Evolutionary conservation across 2,797 vertebrate species (phyloP).

Genomic region (Hirundo rustica): DNA sequence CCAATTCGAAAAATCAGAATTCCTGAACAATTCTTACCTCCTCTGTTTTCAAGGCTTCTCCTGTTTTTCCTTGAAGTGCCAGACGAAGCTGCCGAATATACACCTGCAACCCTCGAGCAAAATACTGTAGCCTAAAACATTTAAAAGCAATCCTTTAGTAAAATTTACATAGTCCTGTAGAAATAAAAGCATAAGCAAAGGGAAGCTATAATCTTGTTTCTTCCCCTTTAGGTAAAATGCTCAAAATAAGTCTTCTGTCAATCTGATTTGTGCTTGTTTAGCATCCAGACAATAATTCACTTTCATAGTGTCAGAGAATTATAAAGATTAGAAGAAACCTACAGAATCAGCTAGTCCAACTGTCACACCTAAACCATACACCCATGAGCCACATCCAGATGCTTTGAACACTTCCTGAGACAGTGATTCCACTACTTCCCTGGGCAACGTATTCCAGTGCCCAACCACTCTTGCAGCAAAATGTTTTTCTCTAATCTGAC

Average conservation of each 20-base stretch:
- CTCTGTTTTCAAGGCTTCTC: slow-evolving; percentile 96
- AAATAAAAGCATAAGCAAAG: background rate
- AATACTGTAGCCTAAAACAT: slow-evolving; percentile 90
- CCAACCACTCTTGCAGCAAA: background rate
- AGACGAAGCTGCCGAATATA: slow-evolving; percentile 96
- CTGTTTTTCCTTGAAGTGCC: slow-evolving; percentile 95
- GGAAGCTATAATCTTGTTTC: background rate
- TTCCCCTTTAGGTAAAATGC: background rate
- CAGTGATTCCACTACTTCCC: background rate
- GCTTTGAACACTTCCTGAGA: background rate
- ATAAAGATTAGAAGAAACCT: background rate
- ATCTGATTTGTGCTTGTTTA: background rate
- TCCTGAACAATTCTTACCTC: slow-evolving; percentile 79
- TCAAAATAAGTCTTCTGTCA: background rate
- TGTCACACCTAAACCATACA: background rate
- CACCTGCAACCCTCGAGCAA: slow-evolving; percentile 95
- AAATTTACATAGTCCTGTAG: background rate
- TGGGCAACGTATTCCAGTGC: background rate
- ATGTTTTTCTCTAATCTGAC: background rate
- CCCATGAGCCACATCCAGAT: background rate
- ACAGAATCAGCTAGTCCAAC: background rate
- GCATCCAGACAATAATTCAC: background rate
- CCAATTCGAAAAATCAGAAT: background rate
- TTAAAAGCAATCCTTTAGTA: slow-evolving; percentile 7
- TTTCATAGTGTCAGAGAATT: background rate